Conservation (phyloP, 1,140 invertebrate species). For the Theocolax elegans region DNA sequence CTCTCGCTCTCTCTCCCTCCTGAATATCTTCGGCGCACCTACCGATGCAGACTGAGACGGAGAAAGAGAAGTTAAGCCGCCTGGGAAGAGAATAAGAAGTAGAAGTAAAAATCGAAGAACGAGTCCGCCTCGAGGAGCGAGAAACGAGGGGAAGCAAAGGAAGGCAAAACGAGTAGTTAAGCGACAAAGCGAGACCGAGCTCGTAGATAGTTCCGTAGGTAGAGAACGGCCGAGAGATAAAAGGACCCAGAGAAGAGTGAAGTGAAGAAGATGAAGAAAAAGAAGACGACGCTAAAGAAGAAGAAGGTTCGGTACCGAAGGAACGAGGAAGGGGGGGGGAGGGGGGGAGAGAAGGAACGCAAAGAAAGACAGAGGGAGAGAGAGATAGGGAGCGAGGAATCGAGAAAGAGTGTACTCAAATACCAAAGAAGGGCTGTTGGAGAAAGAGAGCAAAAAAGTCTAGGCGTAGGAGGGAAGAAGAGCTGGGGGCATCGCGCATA, state of each 20-base stretch:
- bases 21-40: neutral
- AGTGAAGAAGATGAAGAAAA: neutral
- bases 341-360: neutral
- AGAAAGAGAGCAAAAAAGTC: no score
- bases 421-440: no score
- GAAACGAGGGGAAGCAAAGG: neutral
- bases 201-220: neutral
- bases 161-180: neutral
- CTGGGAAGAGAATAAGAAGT: slow-evolving; percentile 23
- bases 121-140: neutral
- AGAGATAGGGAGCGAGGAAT: neutral
- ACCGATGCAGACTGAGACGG: neutral
- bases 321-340: neutral
- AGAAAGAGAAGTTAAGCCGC: slow-evolving; percentile 12
- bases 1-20: neutral
- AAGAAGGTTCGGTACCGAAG: neutral
- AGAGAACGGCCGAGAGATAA: neutral
- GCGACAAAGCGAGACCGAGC: neutral
- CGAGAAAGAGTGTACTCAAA: no score
- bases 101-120: slow-evolving; percentile 23
- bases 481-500: no score
- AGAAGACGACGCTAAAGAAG: neutral
- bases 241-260: neutral
- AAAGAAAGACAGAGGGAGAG: neutral
- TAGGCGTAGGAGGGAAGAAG: neutral